Base-by-base conservation (phyloP, 2,888 invertebrate genomes). In the Aphodius granarius region DNA sequence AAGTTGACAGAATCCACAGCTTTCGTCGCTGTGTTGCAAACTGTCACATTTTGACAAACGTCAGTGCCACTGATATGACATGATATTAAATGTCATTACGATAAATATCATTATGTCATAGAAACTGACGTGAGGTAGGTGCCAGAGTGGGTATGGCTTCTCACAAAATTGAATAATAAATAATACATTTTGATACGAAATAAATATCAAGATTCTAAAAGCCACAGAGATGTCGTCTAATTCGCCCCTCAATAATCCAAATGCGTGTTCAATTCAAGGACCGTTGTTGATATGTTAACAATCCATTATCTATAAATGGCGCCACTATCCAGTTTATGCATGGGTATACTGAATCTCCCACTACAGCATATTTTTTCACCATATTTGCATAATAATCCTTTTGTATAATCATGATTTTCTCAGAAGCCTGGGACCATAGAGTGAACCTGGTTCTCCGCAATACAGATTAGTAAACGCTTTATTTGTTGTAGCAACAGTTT, bases 181-280 rank as follows among this genome's bases (percentile, higher is more conserved):
- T 78, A 16, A 80, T 75, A 6, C 78, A 63, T 64, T 81, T 79
- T n/a, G 75, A 68, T 0, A 81, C 64, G 17, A 71, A 66, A n/a
- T 70, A 63, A 5, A 81, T 71, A 66, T 72, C 72, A 43, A 66
- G 75, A 71, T 79, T 78, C 65, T 83, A 80, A 1, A 78, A 78
- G 9, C 23, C 23, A 66, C 80, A 79, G 64, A 80, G 78, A 0
- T 83, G 72, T 66, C 83, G 79, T 9, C 81, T 76, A 75, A 83
- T 84, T 62, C 84, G 73, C 3, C 76, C 64, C 76, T 85, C 13
- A 84, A 74, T 6, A 83, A 21, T 2, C 81, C 82, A 75, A 84
- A 83, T 3, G 83, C 78, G 77, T 83, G 78, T 78, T 83, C 82
- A 4, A 83, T 85, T 86, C 72, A 82, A 84, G 0, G 76, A 73